Base-by-base conservation (phyloP, 2,888 invertebrate species). In the Oscheius sp. region DNA sequence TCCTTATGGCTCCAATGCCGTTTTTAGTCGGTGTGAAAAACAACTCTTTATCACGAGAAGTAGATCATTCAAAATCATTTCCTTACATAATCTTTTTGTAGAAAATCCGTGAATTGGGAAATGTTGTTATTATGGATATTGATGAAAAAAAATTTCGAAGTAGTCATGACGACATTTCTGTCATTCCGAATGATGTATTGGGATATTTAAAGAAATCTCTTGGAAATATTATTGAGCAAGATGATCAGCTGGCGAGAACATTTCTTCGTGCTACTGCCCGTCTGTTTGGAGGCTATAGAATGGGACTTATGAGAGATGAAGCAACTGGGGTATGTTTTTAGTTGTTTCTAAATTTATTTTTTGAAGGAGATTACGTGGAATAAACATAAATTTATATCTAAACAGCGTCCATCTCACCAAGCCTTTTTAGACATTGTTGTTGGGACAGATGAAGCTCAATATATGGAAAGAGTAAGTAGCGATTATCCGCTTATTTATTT, bases 1-100 rank as follows among this genome's bases (percentile, higher is more conserved):
- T 79, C 74, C 28, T 72, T 77, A 87, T 87, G 81, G 97, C 97
- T 14, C 97, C 97, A 0, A 97, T 97, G 96, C 97, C 97, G 54
- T 97, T 93, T 89, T 89, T 97, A 51, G 95, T 97, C 85, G 97
- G 97, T 71, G 94, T 96, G 73, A n/a, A n/a, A n/a, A n/a, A n/a
- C n/a, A n/a, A n/a, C n/a, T n/a, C n/a, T n/a, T n/a, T n/a, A n/a
- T n/a, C n/a, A n/a, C n/a, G n/a, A n/a, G n/a, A 6, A 20, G 41
- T 41, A 17, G 12, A 20, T 41, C 5, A 6, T 41, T 4, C 20
- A 2, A 17, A 4, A 14, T n/a, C n/a, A n/a, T n/a, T n/a, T n/a
- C n/a, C n/a, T n/a, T 47, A 5, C 14, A 5, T 47, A 5, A 47
- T 3, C 47, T 17, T 4, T 57, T 51, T 49, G 22, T 38, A 64